These are phyloP conservation scores for Temnothorax nylanderi DNA, from an alignment of 1,140 invertebrate species.

Conservation along the genomic window DNA sequence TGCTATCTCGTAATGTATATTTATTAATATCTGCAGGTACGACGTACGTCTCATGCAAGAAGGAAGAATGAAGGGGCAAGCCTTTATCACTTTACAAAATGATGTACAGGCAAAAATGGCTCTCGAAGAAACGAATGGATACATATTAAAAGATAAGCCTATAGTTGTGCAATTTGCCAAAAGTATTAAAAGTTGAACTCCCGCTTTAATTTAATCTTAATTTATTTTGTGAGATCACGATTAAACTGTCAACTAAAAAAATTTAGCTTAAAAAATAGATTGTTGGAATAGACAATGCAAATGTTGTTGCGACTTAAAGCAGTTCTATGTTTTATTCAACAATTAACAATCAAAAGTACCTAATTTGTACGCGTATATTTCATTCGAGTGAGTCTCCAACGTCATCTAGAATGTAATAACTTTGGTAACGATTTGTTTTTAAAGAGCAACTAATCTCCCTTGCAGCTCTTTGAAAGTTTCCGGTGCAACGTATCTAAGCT, in stretches of 20 bases:
- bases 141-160: conserved; percentile 94
- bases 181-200: conserved; percentile 76
- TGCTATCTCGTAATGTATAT: conserved; percentile 25
- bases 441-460: neutral
- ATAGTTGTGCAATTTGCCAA: conserved; percentile 96
- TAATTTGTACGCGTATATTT: conserved; percentile 12
- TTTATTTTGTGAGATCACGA: conserved; percentile 3
- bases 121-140: conserved; percentile 95
- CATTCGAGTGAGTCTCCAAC: neutral
- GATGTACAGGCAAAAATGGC: conserved; percentile 91
- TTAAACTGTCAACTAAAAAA: neutral
- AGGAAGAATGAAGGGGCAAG: conserved; percentile 98
- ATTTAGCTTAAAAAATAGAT: neutral
- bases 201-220: neutral
- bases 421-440: neutral
- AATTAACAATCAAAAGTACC: conserved; percentile 26
- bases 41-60: conserved; percentile 97
- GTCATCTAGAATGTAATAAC: conserved; percentile 5
- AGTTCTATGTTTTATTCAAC: conserved; percentile 31
- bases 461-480: neutral
- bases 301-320: neutral
- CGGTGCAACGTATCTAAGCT: neutral
- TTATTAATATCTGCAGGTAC: conserved; percentile 84
- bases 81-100: conserved; percentile 94
- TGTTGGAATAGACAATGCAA: neutral